A percentile compares a stretch with the other conserved stretches of the same genome.
phyloP scores from a whole-genome alignment of 2,888 invertebrate genomes.

The Magallana nippona region DNA sequence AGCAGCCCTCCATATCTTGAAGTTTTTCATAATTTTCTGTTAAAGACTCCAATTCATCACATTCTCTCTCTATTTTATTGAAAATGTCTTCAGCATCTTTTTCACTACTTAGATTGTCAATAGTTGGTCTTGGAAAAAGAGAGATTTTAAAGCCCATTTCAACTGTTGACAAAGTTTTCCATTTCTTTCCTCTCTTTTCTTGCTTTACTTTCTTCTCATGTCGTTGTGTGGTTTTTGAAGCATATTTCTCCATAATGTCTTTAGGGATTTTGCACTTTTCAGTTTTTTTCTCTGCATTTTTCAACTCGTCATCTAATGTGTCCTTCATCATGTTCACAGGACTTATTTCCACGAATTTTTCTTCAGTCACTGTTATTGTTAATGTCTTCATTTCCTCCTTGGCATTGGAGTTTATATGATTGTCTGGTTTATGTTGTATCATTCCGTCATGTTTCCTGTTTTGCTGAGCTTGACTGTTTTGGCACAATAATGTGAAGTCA shows the following conservation, averaged over 20 bases:
- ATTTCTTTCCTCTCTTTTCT: constrained; percentile 64
- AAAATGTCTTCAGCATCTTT: constrained; percentile 52
- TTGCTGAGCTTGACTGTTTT: not conserved
- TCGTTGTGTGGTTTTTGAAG: not conserved
- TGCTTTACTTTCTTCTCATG: constrained; percentile 46
- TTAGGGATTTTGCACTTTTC: constrained; percentile 20
- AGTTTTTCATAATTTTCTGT: constrained; percentile 52
- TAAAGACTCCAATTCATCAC: constrained; percentile 51
- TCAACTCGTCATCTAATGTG: not conserved
- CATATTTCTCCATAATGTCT: constrained; percentile 43
- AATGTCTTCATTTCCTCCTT: not conserved
- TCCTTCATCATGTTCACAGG: too few relatives aligned
- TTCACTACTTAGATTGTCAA: constrained; percentile 46
- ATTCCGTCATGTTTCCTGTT: not conserved
- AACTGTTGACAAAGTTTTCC: constrained; percentile 57
- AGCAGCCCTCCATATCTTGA: constrained; percentile 53
- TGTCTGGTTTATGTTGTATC: too few relatives aligned
- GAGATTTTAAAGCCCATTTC: constrained; percentile 68
- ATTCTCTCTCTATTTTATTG: constrained; percentile 54
- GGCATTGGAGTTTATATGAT: too few relatives aligned
- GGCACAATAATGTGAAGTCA: not conserved
- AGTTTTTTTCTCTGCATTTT: not conserved
- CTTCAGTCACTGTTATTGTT: not conserved
- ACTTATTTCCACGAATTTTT: not conserved
- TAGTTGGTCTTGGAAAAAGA: constrained; percentile 61